Evolutionary conservation across 2,888 invertebrate species (phyloP), one percentile per base, ranked within the genome.

Genomic region (Lasioglossum lativentre): DNA sequence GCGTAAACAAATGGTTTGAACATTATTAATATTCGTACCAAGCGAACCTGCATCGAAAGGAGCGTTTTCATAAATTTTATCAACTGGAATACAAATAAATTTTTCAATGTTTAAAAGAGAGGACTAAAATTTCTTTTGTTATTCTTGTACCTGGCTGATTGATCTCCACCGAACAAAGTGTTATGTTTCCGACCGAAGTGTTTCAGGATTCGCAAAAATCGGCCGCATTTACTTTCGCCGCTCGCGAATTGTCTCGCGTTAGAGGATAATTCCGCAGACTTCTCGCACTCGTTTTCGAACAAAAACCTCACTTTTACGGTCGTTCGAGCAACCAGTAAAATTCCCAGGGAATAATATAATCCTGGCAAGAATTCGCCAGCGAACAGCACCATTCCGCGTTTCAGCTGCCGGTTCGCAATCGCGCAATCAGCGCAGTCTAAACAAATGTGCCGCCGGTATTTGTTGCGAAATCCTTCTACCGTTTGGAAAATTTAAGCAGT

Each of bases 401-500:
- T 42, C 34, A 47, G 34, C n/a, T 27, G 63, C 45, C 72, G 47
- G 23, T 16, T 56, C 38, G 52, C 23, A 6, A 38, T 52, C 74
- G 40, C 38, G 80, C 47, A 72, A 78, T 66, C 56, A 52, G 40
- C 38, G 72, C 47, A 72, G 71, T 66, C 56, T 56, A 79, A 82
- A 80, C 70, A 75, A 80, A 80, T 34, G 74, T 56, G n/a, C 45
- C 66, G 56, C 56, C 82, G 40, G 82, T 66, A 59, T 70, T 68
- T 38, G 47, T 83, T 83, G 56, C 66, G 82, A 83, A 76, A 83
- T 83, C 83, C 71, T 68, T 83, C 40, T 14, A 45, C 30, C 40
- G 73, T 77, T 74, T 59, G 68, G 83, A 74, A 27, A 74, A 84
- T 84, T 83, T 77, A 84, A 84, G 77, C 68, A 83, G 45, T 47